phyloP scores from a whole-genome alignment of 1,140 invertebrate species.

The Frieseomelitta varia region DNA sequence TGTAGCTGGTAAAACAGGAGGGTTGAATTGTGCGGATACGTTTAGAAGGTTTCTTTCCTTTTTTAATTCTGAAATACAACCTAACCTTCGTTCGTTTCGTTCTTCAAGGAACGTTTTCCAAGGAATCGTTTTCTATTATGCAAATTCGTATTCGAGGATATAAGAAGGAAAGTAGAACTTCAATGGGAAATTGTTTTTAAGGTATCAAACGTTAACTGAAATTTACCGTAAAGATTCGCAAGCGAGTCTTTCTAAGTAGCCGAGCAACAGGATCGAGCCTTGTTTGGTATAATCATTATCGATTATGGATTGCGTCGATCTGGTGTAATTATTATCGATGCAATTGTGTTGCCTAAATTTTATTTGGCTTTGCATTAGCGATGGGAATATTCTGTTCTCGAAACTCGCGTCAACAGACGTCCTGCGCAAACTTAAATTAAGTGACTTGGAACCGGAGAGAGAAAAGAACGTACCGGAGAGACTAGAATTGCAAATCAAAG shows the following conservation, averaged over 20 bases:
- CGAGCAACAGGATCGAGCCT: no score
- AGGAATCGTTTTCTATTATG: no score
- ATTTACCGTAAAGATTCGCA: no score
- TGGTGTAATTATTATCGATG: no score
- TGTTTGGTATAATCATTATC: no score
- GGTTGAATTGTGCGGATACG: background rate
- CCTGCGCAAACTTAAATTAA: background rate
- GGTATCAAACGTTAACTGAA: no score
- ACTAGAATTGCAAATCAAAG: background rate
- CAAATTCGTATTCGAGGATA: no score
- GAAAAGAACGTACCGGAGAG: background rate
- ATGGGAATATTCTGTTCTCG: fast-evolving
- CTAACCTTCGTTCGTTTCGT: background rate
- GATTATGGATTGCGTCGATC: no score
- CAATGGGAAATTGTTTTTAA: no score
- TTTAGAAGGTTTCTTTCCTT: background rate
- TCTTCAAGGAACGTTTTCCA: no score
- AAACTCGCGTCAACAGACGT: background rate
- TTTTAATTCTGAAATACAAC: background rate
- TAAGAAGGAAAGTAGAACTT: no score
- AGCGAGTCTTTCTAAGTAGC: background rate
- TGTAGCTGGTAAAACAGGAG: background rate
- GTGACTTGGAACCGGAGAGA: background rate
- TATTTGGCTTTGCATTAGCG: no score
- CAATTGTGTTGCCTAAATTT: background rate